Evolutionary conservation across 1,140 invertebrate genomes (phyloP).

Genomic region (Agrypnia vestita): DNA sequence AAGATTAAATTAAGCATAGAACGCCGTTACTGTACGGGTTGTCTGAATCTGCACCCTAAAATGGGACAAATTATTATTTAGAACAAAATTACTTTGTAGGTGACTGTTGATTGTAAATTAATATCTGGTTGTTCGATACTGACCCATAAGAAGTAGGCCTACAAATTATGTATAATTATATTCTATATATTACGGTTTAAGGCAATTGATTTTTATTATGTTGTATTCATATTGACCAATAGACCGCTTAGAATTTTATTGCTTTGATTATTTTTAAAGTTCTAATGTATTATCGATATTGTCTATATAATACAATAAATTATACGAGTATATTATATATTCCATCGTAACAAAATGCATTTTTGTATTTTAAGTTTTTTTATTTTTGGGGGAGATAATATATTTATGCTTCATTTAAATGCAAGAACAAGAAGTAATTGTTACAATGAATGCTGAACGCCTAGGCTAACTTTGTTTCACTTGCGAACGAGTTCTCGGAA

Average conservation of each 20-base stretch:
- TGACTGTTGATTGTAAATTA: constrained; percentile 17
- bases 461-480: too few species aligned
- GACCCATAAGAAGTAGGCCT: background rate
- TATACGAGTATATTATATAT: too few species aligned
- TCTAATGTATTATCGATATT: too few species aligned
- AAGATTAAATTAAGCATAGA: background rate
- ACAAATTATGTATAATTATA: background rate
- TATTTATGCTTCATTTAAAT: too few species aligned
- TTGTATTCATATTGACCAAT: constrained; percentile 16
- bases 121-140: background rate
- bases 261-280: background rate
- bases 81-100: background rate
- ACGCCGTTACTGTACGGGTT: background rate
- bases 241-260: background rate
- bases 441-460: too few species aligned
- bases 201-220: background rate
- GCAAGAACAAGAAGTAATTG: too few species aligned
- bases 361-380: too few species aligned
- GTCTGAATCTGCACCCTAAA: background rate
- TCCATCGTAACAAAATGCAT: too few species aligned
- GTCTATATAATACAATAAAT: too few species aligned
- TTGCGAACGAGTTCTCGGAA: too few species aligned
- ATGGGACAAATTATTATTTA: constrained; percentile 8
- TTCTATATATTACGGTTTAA: too few species aligned
- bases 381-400: too few species aligned